Conservation (phyloP, 2,797 vertebrate genomes). For the Mormyrus hasselquistii region DNA sequence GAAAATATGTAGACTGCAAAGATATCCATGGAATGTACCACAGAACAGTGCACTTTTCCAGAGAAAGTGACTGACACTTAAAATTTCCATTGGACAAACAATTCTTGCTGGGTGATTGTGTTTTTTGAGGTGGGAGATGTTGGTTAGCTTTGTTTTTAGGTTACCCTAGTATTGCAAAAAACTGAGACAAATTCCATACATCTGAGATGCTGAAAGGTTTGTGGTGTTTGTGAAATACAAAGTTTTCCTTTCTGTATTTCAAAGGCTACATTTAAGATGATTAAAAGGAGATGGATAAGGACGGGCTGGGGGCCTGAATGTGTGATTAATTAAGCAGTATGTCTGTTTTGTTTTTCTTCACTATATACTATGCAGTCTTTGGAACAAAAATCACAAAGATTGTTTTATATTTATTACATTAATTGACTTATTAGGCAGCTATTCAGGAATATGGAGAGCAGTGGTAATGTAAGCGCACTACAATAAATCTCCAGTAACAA, state of each 20-base stretch:
- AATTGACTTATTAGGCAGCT: not conserved
- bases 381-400: not conserved
- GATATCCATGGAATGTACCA: constrained; percentile 15
- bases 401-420: not conserved
- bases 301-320: not conserved
- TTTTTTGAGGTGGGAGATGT: not conserved
- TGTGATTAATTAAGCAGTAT: not conserved
- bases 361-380: not conserved
- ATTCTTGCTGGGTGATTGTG: not conserved
- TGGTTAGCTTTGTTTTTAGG: not conserved
- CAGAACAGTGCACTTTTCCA: constrained; percentile 10
- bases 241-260: not conserved
- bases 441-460: not conserved
- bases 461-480: not conserved
- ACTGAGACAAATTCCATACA: too few species aligned
- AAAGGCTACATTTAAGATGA: not conserved
- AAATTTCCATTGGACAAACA: not conserved
- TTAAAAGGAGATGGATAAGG: not conserved
- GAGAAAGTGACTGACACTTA: not conserved
- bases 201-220: not conserved
- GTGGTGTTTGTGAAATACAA: not conserved
- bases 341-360: not conserved
- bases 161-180: not conserved
- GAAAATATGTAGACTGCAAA: constrained; percentile 21
- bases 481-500: not conserved